Evolutionary conservation across 2,113 vertebrate genomes (phyloP).

Genomic region (Melanostigma gelatinosum): DNA sequence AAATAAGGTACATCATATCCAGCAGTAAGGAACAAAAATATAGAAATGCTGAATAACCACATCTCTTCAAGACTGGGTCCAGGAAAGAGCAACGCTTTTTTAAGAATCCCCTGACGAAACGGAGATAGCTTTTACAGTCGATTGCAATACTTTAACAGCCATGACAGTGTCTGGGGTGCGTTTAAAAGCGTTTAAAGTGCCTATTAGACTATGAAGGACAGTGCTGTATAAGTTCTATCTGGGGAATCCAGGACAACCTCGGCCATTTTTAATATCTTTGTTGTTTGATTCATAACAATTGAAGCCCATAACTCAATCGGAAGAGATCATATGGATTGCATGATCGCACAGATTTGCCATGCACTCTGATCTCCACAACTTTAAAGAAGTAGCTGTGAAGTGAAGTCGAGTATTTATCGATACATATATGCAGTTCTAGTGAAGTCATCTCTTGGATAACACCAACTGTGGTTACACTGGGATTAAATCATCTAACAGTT

Average conservation of each 20-base stretch:
- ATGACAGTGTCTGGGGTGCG: conserved; percentile 61
- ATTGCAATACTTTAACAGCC: conserved; percentile 67
- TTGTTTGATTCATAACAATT: conserved; percentile 57
- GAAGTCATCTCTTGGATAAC: neutral
- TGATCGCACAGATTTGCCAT: conserved; percentile 3
- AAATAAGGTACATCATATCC: conserved; percentile 26
- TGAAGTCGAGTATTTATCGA: neutral
- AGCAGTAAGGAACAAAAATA: conserved; percentile 15
- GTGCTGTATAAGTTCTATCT: conserved; percentile 55
- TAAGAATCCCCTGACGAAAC: conserved; percentile 54
- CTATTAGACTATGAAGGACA: conserved; percentile 78
- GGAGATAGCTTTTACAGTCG: conserved; percentile 65
- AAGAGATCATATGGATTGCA: conserved; percentile 10
- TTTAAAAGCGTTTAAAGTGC: conserved; percentile 73
- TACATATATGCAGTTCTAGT: neutral
- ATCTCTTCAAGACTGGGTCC: conserved; percentile 27
- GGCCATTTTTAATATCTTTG: conserved; percentile 42
- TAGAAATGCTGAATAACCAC: conserved; percentile 53
- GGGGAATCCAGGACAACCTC: conserved; percentile 65
- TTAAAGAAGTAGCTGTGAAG: neutral
- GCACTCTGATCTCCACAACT: neutral
- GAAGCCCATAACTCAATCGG: conserved; percentile 29
- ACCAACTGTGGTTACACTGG: neutral
- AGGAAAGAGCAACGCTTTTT: conserved; percentile 34
- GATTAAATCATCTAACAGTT: neutral